Evolutionary conservation across 2,113 vertebrate species (phyloP).

Genomic region (Narcine bancroftii): DNA sequence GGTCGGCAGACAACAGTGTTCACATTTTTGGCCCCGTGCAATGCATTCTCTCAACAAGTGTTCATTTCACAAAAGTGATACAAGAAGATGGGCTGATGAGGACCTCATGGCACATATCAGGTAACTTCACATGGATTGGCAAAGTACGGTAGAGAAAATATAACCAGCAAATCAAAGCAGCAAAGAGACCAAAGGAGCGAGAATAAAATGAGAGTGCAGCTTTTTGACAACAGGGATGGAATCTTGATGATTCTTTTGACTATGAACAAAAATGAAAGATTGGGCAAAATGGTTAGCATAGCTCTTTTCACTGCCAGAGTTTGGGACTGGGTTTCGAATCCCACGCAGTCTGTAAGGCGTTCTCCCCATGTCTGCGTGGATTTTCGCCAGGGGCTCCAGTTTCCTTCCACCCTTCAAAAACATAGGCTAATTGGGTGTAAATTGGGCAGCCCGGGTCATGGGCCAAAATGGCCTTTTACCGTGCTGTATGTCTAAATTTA

Average conservation of each 20-base stretch:
- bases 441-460: too few relatives aligned
- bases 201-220: not conserved
- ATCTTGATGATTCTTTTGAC: not conserved
- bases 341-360: too few relatives aligned
- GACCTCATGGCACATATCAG: not conserved
- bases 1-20: not conserved
- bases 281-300: not conserved
- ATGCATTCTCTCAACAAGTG: not conserved
- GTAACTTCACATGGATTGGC: not conserved
- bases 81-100: not conserved
- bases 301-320: not conserved
- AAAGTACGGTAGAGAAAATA: not conserved
- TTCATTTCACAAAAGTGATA: not conserved
- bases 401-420: too few relatives aligned
- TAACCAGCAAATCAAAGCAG: not conserved
- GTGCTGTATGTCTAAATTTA: too few relatives aligned
- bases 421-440: too few relatives aligned
- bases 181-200: not conserved
- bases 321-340: too few relatives aligned
- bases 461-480: too few relatives aligned
- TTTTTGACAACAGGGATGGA: not conserved
- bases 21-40: not conserved
- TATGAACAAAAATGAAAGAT: not conserved
- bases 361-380: too few relatives aligned
- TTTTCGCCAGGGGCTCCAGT: too few relatives aligned